phyloP scores from a whole-genome alignment of 2,797 vertebrate genomes.

The Galaxias olidus region DNA sequence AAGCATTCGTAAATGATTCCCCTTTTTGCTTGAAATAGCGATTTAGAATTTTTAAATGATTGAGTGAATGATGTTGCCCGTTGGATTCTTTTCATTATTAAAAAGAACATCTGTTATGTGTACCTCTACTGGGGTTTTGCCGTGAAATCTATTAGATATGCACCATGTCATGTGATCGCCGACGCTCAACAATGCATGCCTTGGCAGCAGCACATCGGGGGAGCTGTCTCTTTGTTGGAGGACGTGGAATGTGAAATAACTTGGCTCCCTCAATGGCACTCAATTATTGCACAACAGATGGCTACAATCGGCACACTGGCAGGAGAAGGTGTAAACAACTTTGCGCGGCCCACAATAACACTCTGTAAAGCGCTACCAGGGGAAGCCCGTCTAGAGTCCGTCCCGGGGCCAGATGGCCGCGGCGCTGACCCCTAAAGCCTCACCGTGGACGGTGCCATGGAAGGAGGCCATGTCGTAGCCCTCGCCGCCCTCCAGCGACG shows the following conservation, averaged over 20 bases:
- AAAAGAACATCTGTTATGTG: neutral
- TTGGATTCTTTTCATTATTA: too few species aligned
- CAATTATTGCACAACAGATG: conserved; percentile 75
- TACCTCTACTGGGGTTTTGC: neutral
- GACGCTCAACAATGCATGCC: conserved; percentile 34
- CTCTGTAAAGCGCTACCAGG: conserved; percentile 70
- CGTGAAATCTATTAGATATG: conserved; percentile 31
- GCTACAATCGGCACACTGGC: conserved; percentile 71
- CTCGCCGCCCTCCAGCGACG: conserved; percentile 87
- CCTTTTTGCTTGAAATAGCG: too few species aligned
- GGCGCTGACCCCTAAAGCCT: conserved; percentile 65
- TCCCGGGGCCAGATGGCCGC: conserved; percentile 69
- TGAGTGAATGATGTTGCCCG: too few species aligned
- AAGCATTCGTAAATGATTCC: too few species aligned
- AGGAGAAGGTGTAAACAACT: conserved; percentile 72
- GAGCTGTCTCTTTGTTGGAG: conserved; percentile 49
- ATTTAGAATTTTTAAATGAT: too few species aligned
- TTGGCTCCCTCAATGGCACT: conserved; percentile 66
- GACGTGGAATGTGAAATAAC: conserved; percentile 70
- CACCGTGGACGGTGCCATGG: conserved; percentile 84
- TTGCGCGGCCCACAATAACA: conserved; percentile 69
- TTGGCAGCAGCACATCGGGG: conserved; percentile 50
- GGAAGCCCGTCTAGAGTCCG: conserved; percentile 55
- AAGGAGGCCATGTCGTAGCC: conserved; percentile 87
- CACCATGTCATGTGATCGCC: conserved; percentile 22